Evolutionary conservation across 1,140 invertebrate genomes (phyloP).

Genomic region (Phthorimaea operculella): DNA sequence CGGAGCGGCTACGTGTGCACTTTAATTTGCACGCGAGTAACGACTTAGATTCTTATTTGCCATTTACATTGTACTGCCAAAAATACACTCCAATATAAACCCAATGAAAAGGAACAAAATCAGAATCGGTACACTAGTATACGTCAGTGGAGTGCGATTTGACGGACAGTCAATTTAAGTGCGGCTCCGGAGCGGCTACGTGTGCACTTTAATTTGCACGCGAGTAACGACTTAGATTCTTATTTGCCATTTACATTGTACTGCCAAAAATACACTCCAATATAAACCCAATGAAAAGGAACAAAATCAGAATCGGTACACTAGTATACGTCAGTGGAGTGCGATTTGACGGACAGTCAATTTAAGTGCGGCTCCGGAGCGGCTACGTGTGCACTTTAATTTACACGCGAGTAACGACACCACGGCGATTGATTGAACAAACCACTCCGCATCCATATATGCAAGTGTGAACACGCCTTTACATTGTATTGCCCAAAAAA

Average conservation of each 20-base stretch:
- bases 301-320: not conserved
- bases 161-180: slow-evolving; percentile 35
- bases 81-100: no score
- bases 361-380: slow-evolving; percentile 21
- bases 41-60: not conserved
- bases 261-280: no score
- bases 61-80: no score
- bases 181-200: slow-evolving; percentile 16
- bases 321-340: no score
- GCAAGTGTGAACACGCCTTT: not conserved
- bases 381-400: slow-evolving; percentile 23
- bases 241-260: no score
- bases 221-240: slow-evolving; percentile 16
- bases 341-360: slow-evolving; percentile 34
- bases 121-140: no score
- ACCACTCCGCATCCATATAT: not conserved
- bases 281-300: no score
- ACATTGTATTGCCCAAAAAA: no score
- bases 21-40: slow-evolving; percentile 21
- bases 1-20: slow-evolving; percentile 19
- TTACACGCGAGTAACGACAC: slow-evolving; percentile 16
- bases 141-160: no score
- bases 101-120: no score
- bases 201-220: slow-evolving; percentile 24
- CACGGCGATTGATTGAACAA: not conserved